Evolutionary conservation across 2,113 vertebrate species (phyloP).

Genomic region (Chloropsis hardwickii): DNA sequence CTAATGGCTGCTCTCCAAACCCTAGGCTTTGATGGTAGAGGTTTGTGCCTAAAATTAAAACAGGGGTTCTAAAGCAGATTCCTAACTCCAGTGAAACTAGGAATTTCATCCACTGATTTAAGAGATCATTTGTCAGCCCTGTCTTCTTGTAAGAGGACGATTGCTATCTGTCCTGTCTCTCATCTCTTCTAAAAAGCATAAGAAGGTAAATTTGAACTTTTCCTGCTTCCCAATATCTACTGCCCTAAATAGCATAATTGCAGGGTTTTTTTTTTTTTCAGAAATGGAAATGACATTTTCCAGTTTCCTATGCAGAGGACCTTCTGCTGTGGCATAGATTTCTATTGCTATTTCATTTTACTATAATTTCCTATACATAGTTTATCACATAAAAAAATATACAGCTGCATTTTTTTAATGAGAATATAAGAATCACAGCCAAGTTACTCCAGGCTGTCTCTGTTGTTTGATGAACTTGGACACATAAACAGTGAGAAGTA

Average conservation of each 20-base stretch:
- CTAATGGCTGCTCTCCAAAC: background rate
- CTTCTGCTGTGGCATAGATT: background rate
- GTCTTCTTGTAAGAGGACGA: background rate
- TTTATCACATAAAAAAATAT: background rate
- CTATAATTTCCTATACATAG: background rate
- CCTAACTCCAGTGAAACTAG: background rate
- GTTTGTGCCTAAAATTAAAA: background rate
- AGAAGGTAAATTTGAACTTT: background rate
- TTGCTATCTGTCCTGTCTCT: background rate
- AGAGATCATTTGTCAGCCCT: background rate
- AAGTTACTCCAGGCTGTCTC: background rate
- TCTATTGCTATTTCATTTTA: background rate
- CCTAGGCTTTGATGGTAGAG: background rate
- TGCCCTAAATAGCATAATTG: background rate
- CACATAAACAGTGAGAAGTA: background rate
- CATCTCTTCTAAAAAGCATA: background rate
- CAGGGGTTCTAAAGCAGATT: background rate
- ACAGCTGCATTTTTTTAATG: background rate
- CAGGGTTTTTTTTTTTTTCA: background rate
- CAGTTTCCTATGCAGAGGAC: background rate
- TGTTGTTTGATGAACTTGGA: background rate
- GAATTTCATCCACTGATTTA: background rate
- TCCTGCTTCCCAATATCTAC: background rate
- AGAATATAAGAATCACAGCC: background rate
- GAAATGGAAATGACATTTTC: background rate